Percentiles rank a stretch among this genome's conserved stretches.
These are phyloP conservation scores for Lomographa bimaculata DNA, from an alignment of 2,888 invertebrate genomes.

Conservation along the genomic window DNA sequence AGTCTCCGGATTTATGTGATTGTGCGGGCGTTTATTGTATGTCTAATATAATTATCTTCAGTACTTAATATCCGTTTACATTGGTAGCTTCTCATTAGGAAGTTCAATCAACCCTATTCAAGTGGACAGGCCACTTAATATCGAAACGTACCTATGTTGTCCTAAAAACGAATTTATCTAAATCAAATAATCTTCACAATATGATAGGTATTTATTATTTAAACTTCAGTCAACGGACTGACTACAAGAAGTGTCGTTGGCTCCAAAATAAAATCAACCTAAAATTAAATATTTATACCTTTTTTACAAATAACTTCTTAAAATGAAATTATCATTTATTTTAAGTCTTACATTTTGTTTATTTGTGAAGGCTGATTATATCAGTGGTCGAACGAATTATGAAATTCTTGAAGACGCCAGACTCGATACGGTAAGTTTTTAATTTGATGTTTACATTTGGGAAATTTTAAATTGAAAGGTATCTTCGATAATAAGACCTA, in stretches of 20 bases:
- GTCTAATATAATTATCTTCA: too few relatives aligned
- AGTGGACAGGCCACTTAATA: slow-evolving; percentile 14
- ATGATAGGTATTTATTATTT: too few relatives aligned
- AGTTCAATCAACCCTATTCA: slow-evolving; percentile 1
- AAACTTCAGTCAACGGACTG: slow-evolving; percentile 36
- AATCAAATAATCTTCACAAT: slow-evolving; percentile 42
- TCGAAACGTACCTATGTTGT: slow-evolving; percentile 6
- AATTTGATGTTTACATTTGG: too few relatives aligned
- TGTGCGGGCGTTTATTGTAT: too few relatives aligned
- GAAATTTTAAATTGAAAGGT: too few relatives aligned
- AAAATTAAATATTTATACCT: slow-evolving; percentile 1
- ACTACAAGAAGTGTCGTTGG: slow-evolving; percentile 21
- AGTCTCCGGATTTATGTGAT: too few relatives aligned
- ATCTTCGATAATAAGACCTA: too few relatives aligned
- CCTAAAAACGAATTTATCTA: slow-evolving; percentile 39
- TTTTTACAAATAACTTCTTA: too few relatives aligned
- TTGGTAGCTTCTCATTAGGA: not conserved
- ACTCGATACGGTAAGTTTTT: slow-evolving; percentile 62
- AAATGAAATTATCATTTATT: not conserved
- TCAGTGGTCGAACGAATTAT: slow-evolving; percentile 37
- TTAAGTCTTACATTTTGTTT: slow-evolving; percentile 2
- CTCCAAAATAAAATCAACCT: slow-evolving; percentile 11
- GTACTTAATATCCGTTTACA: too few relatives aligned
- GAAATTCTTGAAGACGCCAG: slow-evolving; percentile 63
- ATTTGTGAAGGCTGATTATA: slow-evolving; percentile 1